Conservation (phyloP, 2,113 vertebrate genomes). For the Rhombomys opimus region DNA sequence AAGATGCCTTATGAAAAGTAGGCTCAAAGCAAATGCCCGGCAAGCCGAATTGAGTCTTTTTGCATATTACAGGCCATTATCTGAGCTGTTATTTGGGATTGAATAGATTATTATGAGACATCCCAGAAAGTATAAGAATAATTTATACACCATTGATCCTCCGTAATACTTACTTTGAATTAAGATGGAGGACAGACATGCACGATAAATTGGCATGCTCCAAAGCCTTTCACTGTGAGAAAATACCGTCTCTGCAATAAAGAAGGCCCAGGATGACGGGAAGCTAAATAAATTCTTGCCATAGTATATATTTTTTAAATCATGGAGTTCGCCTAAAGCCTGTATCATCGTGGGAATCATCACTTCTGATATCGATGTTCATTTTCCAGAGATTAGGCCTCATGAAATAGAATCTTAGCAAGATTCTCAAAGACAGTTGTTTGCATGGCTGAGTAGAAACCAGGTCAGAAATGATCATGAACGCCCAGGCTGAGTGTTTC, state of each 20-base stretch:
- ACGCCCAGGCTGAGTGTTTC: conserved; percentile 62
- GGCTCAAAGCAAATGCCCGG: neutral
- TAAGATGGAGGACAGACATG: conserved; percentile 53
- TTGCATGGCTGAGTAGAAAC: conserved; percentile 45
- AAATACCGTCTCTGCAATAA: conserved; percentile 41
- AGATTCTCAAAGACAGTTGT: neutral
- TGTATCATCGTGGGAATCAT: conserved; percentile 16
- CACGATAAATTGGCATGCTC: conserved; percentile 60
- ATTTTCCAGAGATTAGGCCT: conserved; percentile 63
- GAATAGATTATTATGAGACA: conserved; percentile 61
- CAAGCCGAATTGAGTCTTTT: conserved; percentile 37
- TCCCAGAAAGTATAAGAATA: conserved; percentile 41
- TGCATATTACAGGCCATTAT: conserved; percentile 14
- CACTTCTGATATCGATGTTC: neutral
- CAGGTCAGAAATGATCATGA: neutral
- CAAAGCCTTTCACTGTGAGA: conserved; percentile 47
- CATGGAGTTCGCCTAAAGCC: neutral
- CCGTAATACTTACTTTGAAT: conserved; percentile 61
- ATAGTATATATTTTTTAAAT: neutral
- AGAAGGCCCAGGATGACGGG: conserved; percentile 37
- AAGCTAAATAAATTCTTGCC: neutral
- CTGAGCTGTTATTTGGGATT: conserved; percentile 51
- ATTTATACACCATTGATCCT: conserved; percentile 53
- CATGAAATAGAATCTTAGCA: conserved; percentile 44
- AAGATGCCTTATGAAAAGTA: neutral